A percentile compares a stretch with the other conserved stretches of the same genome.
Evolutionary conservation across 64 coral and sea anemone species (phyloP).

Genomic region (Actinia equina): DNA sequence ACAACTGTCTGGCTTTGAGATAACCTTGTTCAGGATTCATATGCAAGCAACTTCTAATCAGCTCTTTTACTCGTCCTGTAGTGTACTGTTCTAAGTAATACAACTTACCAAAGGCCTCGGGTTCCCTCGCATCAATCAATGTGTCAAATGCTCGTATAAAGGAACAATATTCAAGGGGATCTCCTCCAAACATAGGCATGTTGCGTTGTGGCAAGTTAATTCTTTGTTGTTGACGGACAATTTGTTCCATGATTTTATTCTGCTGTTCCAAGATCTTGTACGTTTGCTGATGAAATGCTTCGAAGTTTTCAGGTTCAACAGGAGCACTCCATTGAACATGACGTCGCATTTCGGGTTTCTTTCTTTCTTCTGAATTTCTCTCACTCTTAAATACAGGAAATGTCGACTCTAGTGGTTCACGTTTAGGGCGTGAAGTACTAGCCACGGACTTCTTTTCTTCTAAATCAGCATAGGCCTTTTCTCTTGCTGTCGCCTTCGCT

Average conservation of each 20-base stretch:
- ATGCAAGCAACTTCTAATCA: slow-evolving; percentile 23
- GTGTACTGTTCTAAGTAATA: slow-evolving; percentile 42
- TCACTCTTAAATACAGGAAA: not conserved
- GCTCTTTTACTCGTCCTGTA: slow-evolving; percentile 25
- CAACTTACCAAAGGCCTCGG: not conserved
- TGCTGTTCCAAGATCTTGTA: not conserved
- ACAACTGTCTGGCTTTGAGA: slow-evolving; percentile 11
- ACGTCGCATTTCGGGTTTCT: not conserved
- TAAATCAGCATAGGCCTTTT: not conserved
- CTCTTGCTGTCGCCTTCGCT: not conserved
- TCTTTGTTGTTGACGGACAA: not conserved
- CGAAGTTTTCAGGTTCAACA: not conserved
- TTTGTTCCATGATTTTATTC: not conserved
- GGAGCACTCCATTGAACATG: not conserved
- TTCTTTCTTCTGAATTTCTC: not conserved
- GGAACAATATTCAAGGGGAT: not conserved
- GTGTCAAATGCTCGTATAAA: slow-evolving; percentile 9
- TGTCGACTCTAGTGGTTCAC: not conserved
- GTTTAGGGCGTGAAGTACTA: not conserved
- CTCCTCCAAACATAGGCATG: not conserved
- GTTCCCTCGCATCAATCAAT: not conserved
- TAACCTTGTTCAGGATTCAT: slow-evolving; percentile 29
- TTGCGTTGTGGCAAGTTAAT: not conserved
- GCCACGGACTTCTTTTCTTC: not conserved
- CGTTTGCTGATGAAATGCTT: not conserved